Evolutionary conservation across 2,113 vertebrate genomes (phyloP), one percentile per base, ranked within the genome.

Genomic region (Psephotus haematonotus): DNA sequence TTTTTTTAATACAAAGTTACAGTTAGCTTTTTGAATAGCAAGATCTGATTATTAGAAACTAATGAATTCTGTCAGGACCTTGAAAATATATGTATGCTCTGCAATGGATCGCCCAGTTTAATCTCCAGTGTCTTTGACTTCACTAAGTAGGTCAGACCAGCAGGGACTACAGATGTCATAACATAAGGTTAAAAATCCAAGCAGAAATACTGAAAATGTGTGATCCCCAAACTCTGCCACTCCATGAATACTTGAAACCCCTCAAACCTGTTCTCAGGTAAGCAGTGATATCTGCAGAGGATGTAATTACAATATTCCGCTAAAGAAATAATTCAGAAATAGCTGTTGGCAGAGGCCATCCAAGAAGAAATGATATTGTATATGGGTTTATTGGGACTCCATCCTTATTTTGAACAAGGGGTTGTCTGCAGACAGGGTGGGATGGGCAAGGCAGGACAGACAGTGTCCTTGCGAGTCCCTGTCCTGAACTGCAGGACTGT

Each of bases 71-170:
- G 43, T 67, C 59, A 90, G 88, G 50, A 78, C 7, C 46, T 78
- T 83, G 68, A 94, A 90, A 88, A 90, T 39, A 31, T 27, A 91
- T 65, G 27, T 41, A 59, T 60, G 31, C 29, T n/a, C 43, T 63
- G 75, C 82, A 82, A 27, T 86, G 82, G 28, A 70, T 80, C 0
- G 0, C 29, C 93, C 67, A 33, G 29, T 27, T 81, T 90, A 44
- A 86, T 86, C 62, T 87, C 37, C 53, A 49, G 37, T 41, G 65
- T 65, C 55, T 96, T 77, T 90, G 80, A 77, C 47, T 93, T 82
- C 67, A 23, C 37, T 87, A 96, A 95, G 64, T 92, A 93, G 91
- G 95, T 94, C 92, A 95, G 77, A 87, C 2, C 62, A 91, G 33
- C 65, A 84, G 59, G 0, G 2, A 93, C 59, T 59, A 77, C 39